phyloP scores from a whole-genome alignment of 2,113 vertebrate species.

The Elaphurus davidianus region DNA sequence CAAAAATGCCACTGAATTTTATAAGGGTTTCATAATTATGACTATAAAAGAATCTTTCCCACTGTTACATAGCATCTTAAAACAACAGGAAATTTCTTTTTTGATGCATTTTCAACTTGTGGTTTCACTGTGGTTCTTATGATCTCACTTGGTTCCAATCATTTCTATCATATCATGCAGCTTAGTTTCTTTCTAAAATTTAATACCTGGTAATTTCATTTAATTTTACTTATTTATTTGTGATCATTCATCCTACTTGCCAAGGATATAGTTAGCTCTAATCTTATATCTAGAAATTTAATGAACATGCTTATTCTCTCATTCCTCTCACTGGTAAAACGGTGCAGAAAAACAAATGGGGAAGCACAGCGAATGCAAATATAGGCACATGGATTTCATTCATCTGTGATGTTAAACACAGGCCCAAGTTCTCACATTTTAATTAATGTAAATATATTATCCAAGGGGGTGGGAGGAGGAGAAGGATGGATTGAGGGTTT shows the following conservation, averaged over 20 bases:
- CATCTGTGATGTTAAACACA: not conserved
- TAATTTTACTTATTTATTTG: not conserved
- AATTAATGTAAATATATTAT: not conserved
- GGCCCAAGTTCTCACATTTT: not conserved
- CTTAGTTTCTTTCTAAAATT: conserved; percentile 21
- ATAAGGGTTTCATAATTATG: not conserved
- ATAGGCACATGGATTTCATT: not conserved
- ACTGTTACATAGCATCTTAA: not conserved
- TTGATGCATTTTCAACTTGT: conserved; percentile 2
- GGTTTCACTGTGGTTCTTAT: not conserved
- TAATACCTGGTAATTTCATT: not conserved
- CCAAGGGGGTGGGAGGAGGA: not conserved
- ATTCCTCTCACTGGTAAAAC: not conserved
- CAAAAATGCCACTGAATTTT: not conserved
- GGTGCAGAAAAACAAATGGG: not conserved
- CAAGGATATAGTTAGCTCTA: conserved; percentile 10
- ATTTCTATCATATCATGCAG: not conserved
- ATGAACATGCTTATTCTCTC: not conserved
- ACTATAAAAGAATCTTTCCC: not conserved
- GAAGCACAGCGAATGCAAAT: not conserved
- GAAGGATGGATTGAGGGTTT: not conserved
- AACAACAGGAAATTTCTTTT: conserved; percentile 6
- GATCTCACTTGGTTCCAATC: not conserved
- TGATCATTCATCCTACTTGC: not conserved
- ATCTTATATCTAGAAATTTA: conserved; percentile 17